Evolutionary conservation across 1,140 invertebrate species (phyloP).

Genomic region (Piezodorus guildinii): DNA sequence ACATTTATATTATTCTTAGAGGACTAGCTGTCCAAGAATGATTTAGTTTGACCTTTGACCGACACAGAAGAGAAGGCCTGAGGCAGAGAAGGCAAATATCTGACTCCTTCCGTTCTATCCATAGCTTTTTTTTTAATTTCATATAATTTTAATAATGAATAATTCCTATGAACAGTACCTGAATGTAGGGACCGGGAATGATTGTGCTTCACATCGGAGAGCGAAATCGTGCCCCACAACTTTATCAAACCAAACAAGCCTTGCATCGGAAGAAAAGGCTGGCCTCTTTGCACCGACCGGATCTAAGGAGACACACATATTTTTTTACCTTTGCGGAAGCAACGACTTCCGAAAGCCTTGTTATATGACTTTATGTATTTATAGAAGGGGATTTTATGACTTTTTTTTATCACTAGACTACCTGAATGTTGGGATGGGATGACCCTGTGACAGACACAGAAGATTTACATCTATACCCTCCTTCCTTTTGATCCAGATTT

Average conservation of each 20-base stretch:
- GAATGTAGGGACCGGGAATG: conserved; percentile 52
- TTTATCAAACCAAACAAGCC: conserved; percentile 33
- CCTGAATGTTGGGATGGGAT: conserved; percentile 47
- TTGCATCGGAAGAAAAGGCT: conserved; percentile 37
- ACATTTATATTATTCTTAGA: too few species aligned
- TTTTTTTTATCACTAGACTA: conserved; percentile 33
- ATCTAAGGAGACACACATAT: conserved; percentile 34
- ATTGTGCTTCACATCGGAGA: conserved; percentile 49
- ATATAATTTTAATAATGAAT: too few species aligned
- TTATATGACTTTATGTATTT: too few species aligned
- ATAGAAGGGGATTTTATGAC: too few species aligned
- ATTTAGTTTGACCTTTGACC: too few species aligned
- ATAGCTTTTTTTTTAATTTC: too few species aligned
- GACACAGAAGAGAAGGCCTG: too few species aligned
- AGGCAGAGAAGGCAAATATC: too few species aligned
- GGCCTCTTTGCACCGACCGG: conserved; percentile 40
- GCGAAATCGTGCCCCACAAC: conserved; percentile 28
- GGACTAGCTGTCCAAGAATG: too few species aligned
- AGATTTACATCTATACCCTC: conserved; percentile 41
- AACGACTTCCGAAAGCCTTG: too few species aligned
- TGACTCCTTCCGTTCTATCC: too few species aligned
- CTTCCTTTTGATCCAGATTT: conserved; percentile 36
- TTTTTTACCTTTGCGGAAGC: too few species aligned
- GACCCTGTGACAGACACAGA: conserved; percentile 52
- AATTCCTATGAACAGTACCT: conserved; percentile 36